Evolutionary conservation across 2,797 vertebrate species (phyloP).

Genomic region (Aselliscus stoliczkanus): DNA sequence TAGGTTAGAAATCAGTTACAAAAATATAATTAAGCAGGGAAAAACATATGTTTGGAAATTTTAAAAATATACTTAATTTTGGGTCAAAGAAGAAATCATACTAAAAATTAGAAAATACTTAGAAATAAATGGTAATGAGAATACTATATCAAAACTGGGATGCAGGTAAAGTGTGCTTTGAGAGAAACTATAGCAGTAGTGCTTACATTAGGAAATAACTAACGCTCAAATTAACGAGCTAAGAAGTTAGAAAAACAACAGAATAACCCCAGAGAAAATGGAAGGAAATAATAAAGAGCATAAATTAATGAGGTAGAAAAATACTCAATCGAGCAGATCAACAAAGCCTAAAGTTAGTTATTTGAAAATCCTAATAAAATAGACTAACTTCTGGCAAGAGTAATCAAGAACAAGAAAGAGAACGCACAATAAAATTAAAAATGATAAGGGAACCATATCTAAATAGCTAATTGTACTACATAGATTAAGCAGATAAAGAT

Average conservation of each 20-base stretch:
- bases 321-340: background rate
- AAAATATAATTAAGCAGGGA: background rate
- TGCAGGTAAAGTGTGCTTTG: background rate
- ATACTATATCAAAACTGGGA: background rate
- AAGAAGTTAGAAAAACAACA: slow-evolving; percentile 27
- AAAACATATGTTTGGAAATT: background rate
- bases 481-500: background rate
- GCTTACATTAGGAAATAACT: background rate
- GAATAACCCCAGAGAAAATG: background rate
- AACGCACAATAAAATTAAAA: background rate
- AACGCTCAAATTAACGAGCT: background rate
- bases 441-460: background rate
- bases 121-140: background rate
- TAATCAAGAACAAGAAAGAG: slow-evolving; percentile 6
- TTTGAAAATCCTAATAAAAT: slow-evolving; percentile 8
- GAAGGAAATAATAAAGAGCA: slow-evolving; percentile 6
- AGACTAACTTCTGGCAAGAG: background rate
- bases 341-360: background rate
- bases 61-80: background rate
- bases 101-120: slow-evolving; percentile 17
- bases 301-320: slow-evolving; percentile 5
- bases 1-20: slow-evolving; percentile 9
- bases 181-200: background rate
- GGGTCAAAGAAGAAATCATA: background rate
- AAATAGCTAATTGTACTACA: background rate